Evolutionary conservation across 2,888 invertebrate genomes (phyloP), one percentile per base, ranked within the genome.

Genomic region (Schizaphis graminum): DNA sequence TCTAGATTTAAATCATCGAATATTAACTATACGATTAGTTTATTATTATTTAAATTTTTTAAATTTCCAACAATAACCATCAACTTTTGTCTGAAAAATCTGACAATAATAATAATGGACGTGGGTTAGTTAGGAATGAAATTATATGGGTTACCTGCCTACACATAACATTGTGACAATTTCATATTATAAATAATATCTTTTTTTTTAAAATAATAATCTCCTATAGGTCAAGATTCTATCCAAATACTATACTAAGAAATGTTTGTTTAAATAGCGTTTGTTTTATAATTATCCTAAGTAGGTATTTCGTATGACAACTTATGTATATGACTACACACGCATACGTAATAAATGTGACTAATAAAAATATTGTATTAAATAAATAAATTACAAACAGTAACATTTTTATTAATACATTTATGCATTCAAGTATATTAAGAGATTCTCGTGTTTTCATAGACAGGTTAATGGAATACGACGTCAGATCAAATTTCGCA

Each of bases 401-500:
- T 86, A n/a, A 86, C 86, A 47, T 86, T 47, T 86, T 44, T 44
- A 86, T 44, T 44, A 86, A 86, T 47, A 86, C 44, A 44, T 47
- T 77, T 41, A 77, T 77, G 35, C 53, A 53, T 35, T 53, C 24
- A 4, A 47, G 44, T 61, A 13, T 61, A 67, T 90, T 90, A 47
- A 90, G 61, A 67, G 44, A 67, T 47, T 26, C 44, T 91, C 49
- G 67, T 91, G 47, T 24, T 47, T 77, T 49, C 49, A 77, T 49
- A 77, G 67, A 67, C 67, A 77, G 67, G 47, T 90, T 88, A 67
- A 90, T n/a, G 47, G 47, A 90, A 67, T 35, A 49, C 49, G n/a
- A 28, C 49, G 35, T 28, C 67, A 49, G 91, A 91, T 91, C 91
- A 35, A 91, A 91, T 77, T 91, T 35, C 67, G n/a, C 49, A 91